Evolutionary conservation across 2,797 vertebrate genomes (phyloP).

Genomic region (Pseudomugil gertrudae): DNA sequence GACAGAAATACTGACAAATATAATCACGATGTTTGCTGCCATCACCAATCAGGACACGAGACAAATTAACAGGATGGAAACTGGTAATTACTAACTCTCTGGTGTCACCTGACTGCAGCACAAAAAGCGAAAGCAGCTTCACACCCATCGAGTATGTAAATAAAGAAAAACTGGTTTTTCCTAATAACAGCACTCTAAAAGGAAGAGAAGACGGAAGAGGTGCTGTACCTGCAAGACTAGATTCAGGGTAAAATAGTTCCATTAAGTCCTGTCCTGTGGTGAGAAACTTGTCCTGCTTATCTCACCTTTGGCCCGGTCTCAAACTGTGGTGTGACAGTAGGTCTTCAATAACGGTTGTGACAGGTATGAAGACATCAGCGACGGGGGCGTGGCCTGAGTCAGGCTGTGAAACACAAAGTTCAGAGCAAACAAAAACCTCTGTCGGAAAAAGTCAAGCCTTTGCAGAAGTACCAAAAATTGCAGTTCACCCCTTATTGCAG

Average conservation of each 20-base stretch:
- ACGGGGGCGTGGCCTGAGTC: conserved; percentile 1
- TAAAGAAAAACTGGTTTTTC: conserved; percentile 1
- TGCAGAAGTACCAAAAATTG: too few relatives aligned
- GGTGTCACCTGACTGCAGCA: neutral
- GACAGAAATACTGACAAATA: neutral
- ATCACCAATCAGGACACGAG: neutral
- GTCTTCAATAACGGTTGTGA: conserved; percentile 8
- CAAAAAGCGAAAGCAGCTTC: neutral
- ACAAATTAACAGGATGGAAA: neutral
- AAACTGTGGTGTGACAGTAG: conserved; percentile 5
- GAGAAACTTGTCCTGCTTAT: neutral
- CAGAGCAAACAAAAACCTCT: too few relatives aligned
- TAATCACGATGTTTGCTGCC: too few relatives aligned
- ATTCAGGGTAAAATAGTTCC: neutral
- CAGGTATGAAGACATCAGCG: conserved; percentile 20
- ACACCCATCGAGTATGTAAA: neutral
- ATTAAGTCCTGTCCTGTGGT: neutral
- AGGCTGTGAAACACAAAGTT: too few relatives aligned
- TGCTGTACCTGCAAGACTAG: neutral
- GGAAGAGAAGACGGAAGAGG: neutral
- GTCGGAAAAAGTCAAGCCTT: too few relatives aligned
- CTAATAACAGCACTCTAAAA: neutral
- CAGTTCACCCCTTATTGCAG: too few relatives aligned
- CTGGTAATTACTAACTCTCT: neutral
- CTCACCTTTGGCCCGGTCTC: neutral